These are phyloP conservation scores for Leptobrachium ailaonicum DNA, from an alignment of 2,113 vertebrate species.

Conservation along the genomic window DNA sequence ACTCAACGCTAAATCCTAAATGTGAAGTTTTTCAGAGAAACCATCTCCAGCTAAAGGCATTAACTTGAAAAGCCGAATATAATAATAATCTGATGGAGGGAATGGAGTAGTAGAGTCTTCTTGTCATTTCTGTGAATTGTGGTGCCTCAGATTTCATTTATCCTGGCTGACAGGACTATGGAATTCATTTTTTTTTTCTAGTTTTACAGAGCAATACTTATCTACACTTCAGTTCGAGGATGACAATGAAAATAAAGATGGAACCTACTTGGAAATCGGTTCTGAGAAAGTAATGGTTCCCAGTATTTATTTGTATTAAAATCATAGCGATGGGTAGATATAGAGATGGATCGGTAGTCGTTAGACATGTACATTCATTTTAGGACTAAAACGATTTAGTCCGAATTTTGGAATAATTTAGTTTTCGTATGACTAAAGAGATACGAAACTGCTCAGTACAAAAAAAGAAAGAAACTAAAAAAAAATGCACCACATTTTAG, in stretches of 20 bases:
- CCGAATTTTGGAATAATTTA: too few relatives aligned
- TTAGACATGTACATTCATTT: too few relatives aligned
- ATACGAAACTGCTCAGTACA: too few relatives aligned
- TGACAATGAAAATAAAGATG: constrained; percentile 9
- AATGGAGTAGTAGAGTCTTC: constrained; percentile 21
- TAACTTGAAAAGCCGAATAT: constrained; percentile 35
- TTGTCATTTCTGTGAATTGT: constrained; percentile 41
- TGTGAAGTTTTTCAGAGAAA: constrained; percentile 31
- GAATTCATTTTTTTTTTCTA: constrained; percentile 31
- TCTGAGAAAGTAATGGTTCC: too few relatives aligned
- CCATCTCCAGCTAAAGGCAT: constrained; percentile 36
- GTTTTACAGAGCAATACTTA: constrained; percentile 6
- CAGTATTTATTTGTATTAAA: too few relatives aligned
- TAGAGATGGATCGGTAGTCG: too few relatives aligned
- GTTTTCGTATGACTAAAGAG: too few relatives aligned
- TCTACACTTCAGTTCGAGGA: constrained; percentile 8
- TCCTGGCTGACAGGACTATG: constrained; percentile 30
- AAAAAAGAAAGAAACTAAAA: too few relatives aligned
- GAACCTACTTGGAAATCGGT: neutral
- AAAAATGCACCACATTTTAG: too few relatives aligned
- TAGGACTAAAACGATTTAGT: too few relatives aligned
- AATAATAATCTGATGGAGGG: constrained; percentile 42
- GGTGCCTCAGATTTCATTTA: constrained; percentile 35
- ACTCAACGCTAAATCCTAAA: constrained; percentile 34
- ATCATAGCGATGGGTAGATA: too few relatives aligned